These are phyloP conservation scores for Bellardia pandia DNA, from an alignment of 2,888 invertebrate genomes.

Conservation along the genomic window DNA sequence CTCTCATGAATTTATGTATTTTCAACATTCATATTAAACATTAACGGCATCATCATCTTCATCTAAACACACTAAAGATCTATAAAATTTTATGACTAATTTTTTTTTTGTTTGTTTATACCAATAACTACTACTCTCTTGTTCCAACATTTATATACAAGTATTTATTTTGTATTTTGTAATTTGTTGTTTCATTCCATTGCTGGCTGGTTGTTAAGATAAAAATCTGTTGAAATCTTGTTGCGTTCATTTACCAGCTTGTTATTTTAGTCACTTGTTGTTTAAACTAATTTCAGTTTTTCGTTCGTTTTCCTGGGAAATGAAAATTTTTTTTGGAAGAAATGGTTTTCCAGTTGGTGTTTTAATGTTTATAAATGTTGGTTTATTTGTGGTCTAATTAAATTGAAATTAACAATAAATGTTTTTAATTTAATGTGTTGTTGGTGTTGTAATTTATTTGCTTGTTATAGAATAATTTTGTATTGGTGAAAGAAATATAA, in stretches of 20 bases:
- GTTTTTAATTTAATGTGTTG: slow-evolving; percentile 15
- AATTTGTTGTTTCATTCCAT: slow-evolving; percentile 18
- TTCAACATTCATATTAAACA: slow-evolving; percentile 7
- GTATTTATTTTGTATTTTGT: slow-evolving; percentile 36
- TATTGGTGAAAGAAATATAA: not conserved
- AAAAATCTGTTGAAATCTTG: slow-evolving; percentile 22
- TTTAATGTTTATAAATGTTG: slow-evolving; percentile 5
- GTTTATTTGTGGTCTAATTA: slow-evolving; percentile 40
- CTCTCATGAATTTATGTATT: not conserved
- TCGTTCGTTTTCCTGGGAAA: slow-evolving; percentile 3
- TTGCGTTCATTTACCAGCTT: slow-evolving; percentile 2
- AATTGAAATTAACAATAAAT: slow-evolving; percentile 40
- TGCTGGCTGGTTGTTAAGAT: slow-evolving; percentile 4
- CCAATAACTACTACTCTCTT: not conserved
- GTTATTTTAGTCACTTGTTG: slow-evolving; percentile 25
- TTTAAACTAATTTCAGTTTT: not conserved
- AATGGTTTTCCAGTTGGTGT: not conserved
- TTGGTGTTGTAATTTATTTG: slow-evolving; percentile 7
- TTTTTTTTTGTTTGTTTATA: not conserved
- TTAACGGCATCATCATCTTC: slow-evolving; percentile 1
- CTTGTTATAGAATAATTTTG: not conserved
- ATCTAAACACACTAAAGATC: slow-evolving; percentile 31
- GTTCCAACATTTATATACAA: slow-evolving; percentile 1
- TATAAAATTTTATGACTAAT: slow-evolving; percentile 58
- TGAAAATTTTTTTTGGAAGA: not conserved